phyloP scores from a whole-genome alignment of 2,888 invertebrate species.

The Drosophila leonis region DNA sequence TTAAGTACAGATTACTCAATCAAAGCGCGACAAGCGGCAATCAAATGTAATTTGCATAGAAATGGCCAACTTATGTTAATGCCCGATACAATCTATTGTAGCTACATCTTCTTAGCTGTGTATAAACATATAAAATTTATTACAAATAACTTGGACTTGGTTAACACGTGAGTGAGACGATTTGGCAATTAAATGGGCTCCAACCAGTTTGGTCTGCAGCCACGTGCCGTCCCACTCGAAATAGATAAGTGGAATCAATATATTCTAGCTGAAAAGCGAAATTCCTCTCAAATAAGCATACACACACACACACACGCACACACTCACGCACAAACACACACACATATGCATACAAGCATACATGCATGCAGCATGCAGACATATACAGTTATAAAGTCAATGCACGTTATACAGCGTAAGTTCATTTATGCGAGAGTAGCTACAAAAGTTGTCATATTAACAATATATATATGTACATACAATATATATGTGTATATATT shows the following conservation, averaged over 20 bases:
- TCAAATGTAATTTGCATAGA: slow-evolving; percentile 13
- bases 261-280: slow-evolving; percentile 20
- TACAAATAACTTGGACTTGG: not conserved
- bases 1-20: slow-evolving; percentile 13
- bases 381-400: slow-evolving; percentile 13
- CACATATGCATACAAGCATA: not conserved
- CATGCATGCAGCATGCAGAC: not conserved
- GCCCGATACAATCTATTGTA: not conserved
- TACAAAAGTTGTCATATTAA: not conserved
- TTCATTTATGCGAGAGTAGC: not conserved
- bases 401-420: slow-evolving; percentile 4
- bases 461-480: not conserved
- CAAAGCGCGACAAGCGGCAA: slow-evolving; percentile 2
- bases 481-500: not conserved
- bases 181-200: slow-evolving; percentile 8
- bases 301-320: not conserved
- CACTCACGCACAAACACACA: not conserved
- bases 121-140: not conserved
- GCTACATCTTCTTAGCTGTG: not conserved
- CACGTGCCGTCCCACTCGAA: slow-evolving; percentile 6
- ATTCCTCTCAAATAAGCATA: slow-evolving; percentile 1
- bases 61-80: slow-evolving; percentile 12
- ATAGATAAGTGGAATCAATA: slow-evolving; percentile 4
- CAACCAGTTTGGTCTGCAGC: slow-evolving; percentile 17
- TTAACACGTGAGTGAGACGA: not conserved